Percentiles rank a stretch among this genome's conserved stretches.
Conservation (phyloP, 2,888 invertebrate species). For the Hydriomena furcata region DNA sequence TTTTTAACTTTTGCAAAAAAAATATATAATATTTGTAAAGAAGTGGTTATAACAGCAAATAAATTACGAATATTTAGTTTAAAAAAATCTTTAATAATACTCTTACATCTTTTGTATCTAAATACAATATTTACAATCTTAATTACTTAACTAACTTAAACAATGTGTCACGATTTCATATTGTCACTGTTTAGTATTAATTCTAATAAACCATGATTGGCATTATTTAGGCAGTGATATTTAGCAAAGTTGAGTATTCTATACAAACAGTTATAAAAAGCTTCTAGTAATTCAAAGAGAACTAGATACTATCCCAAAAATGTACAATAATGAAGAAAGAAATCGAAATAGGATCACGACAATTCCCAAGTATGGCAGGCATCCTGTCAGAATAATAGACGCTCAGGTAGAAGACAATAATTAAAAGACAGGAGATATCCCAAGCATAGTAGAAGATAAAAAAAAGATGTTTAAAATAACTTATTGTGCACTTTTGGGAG, state of each 20-base stretch:
- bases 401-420: too few relatives aligned
- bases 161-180: conserved; percentile 57
- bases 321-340: conserved; percentile 49
- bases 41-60: too few relatives aligned
- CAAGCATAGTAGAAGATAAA: too few relatives aligned
- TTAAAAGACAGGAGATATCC: too few relatives aligned
- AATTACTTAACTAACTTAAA: conserved; percentile 52
- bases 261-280: conserved; percentile 41
- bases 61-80: conserved; percentile 8
- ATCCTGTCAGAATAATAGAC: too few relatives aligned
- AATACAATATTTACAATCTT: conserved; percentile 82
- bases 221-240: conserved; percentile 57
- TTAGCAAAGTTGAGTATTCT: conserved; percentile 69
- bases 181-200: conserved; percentile 41
- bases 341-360: too few relatives aligned
- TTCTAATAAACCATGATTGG: conserved; percentile 39
- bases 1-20: too few relatives aligned
- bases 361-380: too few relatives aligned
- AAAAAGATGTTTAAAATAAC: background rate
- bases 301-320: conserved; percentile 63
- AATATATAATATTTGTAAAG: too few relatives aligned
- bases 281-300: conserved; percentile 43
- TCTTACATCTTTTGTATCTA: conserved; percentile 78
- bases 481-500: conserved; percentile 70
- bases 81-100: conserved; percentile 75